Evolutionary conservation across 2,888 invertebrate genomes (phyloP), one percentile per base, ranked within the genome.

Genomic region (Smittia sp.): DNA sequence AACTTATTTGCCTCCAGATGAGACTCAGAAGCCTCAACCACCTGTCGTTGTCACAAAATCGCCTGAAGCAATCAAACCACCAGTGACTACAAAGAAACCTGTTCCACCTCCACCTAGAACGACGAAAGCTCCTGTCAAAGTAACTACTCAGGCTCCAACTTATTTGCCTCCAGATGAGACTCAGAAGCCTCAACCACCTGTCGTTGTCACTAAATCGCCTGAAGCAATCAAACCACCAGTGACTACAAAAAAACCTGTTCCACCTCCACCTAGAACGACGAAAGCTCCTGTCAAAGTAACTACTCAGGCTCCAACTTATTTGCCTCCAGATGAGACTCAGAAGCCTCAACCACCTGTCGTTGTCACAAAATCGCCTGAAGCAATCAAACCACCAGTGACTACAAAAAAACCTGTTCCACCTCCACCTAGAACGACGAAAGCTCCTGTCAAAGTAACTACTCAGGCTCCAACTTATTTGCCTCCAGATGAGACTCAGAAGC

Each of bases 401-500:
- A 32, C 32, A 32, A 32, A 32, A 9, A 32, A 32, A 32, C 32
- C 32, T 6, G 32, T 32, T 9, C 32, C 32, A 32, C 32, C 58
- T 22, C 9, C 1, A 15, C 15, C 22, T 3, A 58, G 6, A 58
- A 24, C 58, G 2, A 58, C 58, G 2, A 3, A 18, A 22, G 22
- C 24, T 58, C 24, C 58, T 20, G 46, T 46, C 15, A 58, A 58
- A 24, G 58, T 58, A 24, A 58, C 58, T 20, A 58, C 58, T 6
- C 58, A 58, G 24, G 58, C 58, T 11, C 58, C 58, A 58, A 58
- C 58, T 58, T 58, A 58, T 24, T 13, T 58, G 58, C 58, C 58
- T n/a, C 58, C 58, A 22, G 58, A 22, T 13, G 18, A 46, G n/a
- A 46, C 52, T 46, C 18, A 2, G n/a, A 46, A 46, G n/a, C n/a